Conservation (phyloP, 2,797 vertebrate genomes). For the Takifugu ocellatus region DNA sequence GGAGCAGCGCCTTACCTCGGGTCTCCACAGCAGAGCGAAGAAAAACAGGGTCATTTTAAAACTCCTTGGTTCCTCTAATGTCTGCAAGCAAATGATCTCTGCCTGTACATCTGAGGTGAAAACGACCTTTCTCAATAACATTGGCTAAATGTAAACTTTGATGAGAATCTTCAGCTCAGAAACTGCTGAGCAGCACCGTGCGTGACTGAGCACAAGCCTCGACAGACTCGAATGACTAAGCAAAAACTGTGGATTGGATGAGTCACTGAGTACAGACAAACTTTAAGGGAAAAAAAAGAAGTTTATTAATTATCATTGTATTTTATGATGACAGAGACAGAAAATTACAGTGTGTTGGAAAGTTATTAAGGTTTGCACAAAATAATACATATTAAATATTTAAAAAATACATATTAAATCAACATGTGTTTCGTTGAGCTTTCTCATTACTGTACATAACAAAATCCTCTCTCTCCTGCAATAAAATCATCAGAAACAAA, state of each 20-base stretch:
- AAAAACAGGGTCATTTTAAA: not conserved
- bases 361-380: no score
- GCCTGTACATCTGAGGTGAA: not conserved
- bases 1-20: conserved; percentile 62
- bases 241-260: conserved; percentile 15
- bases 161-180: not conserved
- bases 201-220: not conserved
- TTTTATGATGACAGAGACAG: not conserved
- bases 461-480: not conserved
- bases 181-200: not conserved
- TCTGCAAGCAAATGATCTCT: no score
- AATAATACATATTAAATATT: no score
- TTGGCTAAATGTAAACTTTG: not conserved
- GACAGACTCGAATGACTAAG: conserved; percentile 36
- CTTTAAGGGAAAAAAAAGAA: not conserved
- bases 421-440: not conserved
- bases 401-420: not conserved
- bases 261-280: conserved; percentile 11
- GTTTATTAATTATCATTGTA: not conserved
- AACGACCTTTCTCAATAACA: not conserved
- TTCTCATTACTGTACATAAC: not conserved
- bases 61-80: not conserved
- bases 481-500: conserved; percentile 3
- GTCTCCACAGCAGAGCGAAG: not conserved
- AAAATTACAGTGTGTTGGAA: not conserved